Conservation (phyloP, 2,797 vertebrate genomes). For the Phataginus tetradactyla region DNA sequence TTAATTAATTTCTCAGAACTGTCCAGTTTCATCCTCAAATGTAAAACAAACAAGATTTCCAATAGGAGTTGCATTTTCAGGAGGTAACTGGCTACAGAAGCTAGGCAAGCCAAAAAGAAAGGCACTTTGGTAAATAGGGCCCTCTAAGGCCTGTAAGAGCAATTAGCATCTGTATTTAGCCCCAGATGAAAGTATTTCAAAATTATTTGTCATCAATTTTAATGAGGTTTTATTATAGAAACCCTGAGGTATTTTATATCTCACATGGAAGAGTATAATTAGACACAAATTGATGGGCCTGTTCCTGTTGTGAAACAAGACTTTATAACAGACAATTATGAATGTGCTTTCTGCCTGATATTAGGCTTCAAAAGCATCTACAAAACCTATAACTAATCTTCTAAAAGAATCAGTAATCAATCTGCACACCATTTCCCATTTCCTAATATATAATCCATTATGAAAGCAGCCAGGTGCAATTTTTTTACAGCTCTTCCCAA, state of each 20-base stretch:
- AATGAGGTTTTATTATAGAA: conserved; percentile 86
- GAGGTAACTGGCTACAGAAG: not conserved
- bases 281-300: conserved; percentile 86
- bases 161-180: conserved; percentile 86
- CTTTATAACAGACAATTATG: conserved; percentile 82
- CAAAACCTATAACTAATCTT: conserved; percentile 82
- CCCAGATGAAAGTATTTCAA: conserved; percentile 83
- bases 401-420: conserved; percentile 83
- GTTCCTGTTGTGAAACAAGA: conserved; percentile 82
- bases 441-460: conserved; percentile 76
- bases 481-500: conserved; percentile 75
- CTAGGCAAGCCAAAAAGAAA: not conserved
- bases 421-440: conserved; percentile 77
- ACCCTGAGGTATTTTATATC: conserved; percentile 86
- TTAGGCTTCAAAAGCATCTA: conserved; percentile 79
- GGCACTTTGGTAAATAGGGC: not conserved
- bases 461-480: conserved; percentile 80
- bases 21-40: not conserved
- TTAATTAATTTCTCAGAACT: not conserved
- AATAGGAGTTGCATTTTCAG: not conserved
- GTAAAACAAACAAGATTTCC: not conserved
- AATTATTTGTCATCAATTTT: conserved; percentile 85
- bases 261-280: conserved; percentile 86
- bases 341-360: conserved; percentile 79
- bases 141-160: conserved; percentile 82